Conservation (phyloP, 2,888 invertebrate species). For the Desoria tigrina region DNA sequence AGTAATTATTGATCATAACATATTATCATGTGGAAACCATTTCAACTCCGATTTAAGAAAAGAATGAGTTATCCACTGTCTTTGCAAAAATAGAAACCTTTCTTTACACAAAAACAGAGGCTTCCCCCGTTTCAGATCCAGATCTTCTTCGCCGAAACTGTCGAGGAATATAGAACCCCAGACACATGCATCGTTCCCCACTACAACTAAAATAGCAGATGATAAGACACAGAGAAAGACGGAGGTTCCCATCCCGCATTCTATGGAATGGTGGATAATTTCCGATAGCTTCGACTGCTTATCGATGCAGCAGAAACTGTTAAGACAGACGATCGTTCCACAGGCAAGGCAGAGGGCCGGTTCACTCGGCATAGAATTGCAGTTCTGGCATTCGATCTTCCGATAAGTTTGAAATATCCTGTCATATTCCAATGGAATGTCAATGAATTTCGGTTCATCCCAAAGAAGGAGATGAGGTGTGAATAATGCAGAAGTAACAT, state of each 20-base stretch:
- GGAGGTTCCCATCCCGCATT: conserved; percentile 38
- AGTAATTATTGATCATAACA: conserved; percentile 1
- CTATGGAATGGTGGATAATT: conserved; percentile 33
- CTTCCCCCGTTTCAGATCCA: conserved; percentile 42
- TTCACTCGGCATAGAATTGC: conserved; percentile 32
- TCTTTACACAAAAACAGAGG: conserved; percentile 44
- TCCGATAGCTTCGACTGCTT: conserved; percentile 28
- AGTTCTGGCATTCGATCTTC: conserved; percentile 35
- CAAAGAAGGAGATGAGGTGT: conserved; percentile 16
- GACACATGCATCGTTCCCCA: conserved; percentile 37
- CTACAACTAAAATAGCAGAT: conserved; percentile 37
- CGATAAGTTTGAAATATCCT: conserved; percentile 39
- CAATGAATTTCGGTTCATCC: conserved; percentile 32
- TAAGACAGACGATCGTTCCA: conserved; percentile 38
- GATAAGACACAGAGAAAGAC: conserved; percentile 39
- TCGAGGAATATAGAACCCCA: conserved; percentile 48
- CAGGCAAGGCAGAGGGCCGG: conserved; percentile 42
- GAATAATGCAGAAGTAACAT: neutral
- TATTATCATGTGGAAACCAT: conserved; percentile 42
- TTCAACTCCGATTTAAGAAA: conserved; percentile 39
- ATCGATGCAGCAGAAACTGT: conserved; percentile 39
- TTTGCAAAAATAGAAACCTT: conserved; percentile 37
- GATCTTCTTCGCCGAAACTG: conserved; percentile 43
- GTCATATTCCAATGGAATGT: conserved; percentile 39
- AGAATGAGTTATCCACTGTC: conserved; percentile 38